Evolutionary conservation across 1,140 invertebrate species (phyloP), one percentile per base, ranked within the genome.

Genomic region (Globodera rostochiensis): DNA sequence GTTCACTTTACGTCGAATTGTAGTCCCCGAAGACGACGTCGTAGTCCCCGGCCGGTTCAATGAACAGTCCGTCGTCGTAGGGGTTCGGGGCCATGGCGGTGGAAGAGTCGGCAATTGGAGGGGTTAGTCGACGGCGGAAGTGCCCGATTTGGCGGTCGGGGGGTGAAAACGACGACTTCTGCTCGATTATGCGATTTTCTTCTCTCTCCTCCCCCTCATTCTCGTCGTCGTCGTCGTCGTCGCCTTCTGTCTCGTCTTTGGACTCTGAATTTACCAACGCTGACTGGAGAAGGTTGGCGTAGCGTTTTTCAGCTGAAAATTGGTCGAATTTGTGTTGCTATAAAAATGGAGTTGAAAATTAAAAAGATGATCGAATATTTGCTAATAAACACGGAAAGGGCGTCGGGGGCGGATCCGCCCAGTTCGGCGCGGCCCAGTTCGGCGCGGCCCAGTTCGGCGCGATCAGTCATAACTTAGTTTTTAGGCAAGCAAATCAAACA

Each of bases 1-100:
- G 25, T 36, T 36, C 25, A 36, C 74, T 85, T 83, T 82, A 90
- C 87, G 87, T 90, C 21, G 79, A 73, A 66, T 90, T 90, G 66
- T 87, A 88, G 60, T 88, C 88, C 11, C 88, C 87, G 80, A 87
- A 90, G 76, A 89, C 82, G 75, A 88, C 81, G 81, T 90, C 89
- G 79, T 89, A 85, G 74, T 88, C 87, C 13, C 84, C 86, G 19
- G 87, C 83, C 45, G 87, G 87, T 74, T 88, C 87, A 46, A 88
- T 90, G 80, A 88, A 88, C 21, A 88, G 77, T 80, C 86, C 86
- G 78, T 88, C 87, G 77, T 90, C 87, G 81, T 85, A 87, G 9
- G 85, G 87, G 45, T 82, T 83, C 53, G 86, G 86, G 25, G 83
- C 77, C 85, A 86, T 86, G 64, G 36, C 36, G 57, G 36, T 15